Evolutionary conservation across 2,113 vertebrate species (phyloP).

Genomic region (Podarcis cretensis): DNA sequence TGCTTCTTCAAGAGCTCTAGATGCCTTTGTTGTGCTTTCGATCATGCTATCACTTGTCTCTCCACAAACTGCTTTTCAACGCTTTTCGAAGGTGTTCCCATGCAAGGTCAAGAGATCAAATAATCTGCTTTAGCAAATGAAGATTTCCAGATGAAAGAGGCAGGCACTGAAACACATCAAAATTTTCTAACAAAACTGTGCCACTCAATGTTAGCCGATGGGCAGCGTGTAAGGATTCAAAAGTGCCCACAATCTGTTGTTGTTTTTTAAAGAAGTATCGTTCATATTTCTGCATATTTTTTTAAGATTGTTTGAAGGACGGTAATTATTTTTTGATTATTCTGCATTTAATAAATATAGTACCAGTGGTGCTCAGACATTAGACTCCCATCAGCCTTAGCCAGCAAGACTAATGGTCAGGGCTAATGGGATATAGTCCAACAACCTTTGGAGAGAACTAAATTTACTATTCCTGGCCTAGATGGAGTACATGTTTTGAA

Average conservation of each 20-base stretch:
- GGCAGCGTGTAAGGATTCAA: too few relatives aligned
- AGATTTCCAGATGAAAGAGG: background rate
- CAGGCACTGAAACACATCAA: background rate
- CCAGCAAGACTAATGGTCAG: too few relatives aligned
- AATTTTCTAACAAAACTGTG: background rate
- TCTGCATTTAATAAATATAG: too few relatives aligned
- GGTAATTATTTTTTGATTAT: too few relatives aligned
- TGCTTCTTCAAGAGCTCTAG: background rate
- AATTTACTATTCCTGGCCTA: too few relatives aligned
- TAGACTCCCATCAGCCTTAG: too few relatives aligned
- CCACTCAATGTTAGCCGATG: too few relatives aligned
- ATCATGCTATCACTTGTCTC: background rate
- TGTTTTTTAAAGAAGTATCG: background rate
- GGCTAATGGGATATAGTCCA: too few relatives aligned
- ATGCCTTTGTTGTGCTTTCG: background rate
- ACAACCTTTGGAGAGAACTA: too few relatives aligned
- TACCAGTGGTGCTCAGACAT: too few relatives aligned
- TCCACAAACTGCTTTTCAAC: background rate
- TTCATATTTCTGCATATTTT: background rate
- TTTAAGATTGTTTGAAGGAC: too few relatives aligned
- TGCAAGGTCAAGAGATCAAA: conserved; percentile 20
- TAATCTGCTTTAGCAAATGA: background rate
- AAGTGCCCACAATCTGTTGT: background rate
- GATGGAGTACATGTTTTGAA: background rate
- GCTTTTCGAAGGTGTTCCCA: background rate